Evolutionary conservation across 1,140 invertebrate genomes (phyloP).

Genomic region (Ceratitis capitata): DNA sequence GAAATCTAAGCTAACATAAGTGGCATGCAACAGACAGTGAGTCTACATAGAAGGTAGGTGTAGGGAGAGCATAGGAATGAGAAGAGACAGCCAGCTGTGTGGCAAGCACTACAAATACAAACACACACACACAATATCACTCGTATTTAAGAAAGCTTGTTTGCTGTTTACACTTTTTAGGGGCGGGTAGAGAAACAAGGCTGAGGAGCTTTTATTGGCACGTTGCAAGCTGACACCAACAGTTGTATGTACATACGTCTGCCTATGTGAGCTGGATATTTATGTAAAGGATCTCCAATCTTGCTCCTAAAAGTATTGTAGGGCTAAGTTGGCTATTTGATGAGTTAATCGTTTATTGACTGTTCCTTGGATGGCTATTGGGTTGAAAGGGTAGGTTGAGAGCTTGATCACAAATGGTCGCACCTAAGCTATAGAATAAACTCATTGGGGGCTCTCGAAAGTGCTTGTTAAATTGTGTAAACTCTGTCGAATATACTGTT

Average conservation of each 20-base stretch:
- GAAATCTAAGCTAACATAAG: conserved; percentile 23
- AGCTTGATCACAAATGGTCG: too few species aligned
- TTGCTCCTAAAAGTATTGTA: too few species aligned
- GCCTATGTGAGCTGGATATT: neutral
- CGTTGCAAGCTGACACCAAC: neutral
- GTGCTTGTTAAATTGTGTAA: too few species aligned
- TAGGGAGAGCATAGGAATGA: neutral
- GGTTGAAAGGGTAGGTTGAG: too few species aligned
- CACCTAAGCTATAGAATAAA: too few species aligned
- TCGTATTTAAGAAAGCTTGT: neutral
- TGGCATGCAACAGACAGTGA: neutral
- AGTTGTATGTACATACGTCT: neutral
- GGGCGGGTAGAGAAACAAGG: neutral
- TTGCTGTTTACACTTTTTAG: neutral
- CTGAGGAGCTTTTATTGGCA: neutral
- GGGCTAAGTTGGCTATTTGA: too few species aligned
- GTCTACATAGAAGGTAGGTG: neutral
- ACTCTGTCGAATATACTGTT: too few species aligned
- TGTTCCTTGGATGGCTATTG: too few species aligned
- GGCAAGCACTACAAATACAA: neutral
- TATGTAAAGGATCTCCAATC: too few species aligned
- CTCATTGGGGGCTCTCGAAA: too few species aligned
- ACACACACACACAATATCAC: neutral
- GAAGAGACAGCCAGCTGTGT: neutral
- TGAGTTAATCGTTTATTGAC: too few species aligned